Base-by-base conservation (phyloP, 2,888 invertebrate species). In the Ochropleura plecta region DNA sequence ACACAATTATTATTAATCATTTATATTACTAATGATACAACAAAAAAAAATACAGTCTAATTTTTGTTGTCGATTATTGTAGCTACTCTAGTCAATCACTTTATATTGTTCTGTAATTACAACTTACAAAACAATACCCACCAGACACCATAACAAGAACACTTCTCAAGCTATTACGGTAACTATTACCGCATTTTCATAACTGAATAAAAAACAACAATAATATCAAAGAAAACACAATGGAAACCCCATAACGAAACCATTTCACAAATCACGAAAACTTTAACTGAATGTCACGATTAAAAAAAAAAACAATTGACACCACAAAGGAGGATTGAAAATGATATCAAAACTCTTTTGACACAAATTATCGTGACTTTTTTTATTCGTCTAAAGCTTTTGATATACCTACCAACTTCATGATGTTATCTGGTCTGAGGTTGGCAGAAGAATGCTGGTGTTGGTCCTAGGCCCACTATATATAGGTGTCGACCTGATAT, bases 381-480 rank as follows among this genome's bases (percentile, higher is more conserved):
- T 78, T 46, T 0, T 14, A 66, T 40, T 69, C 30, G 18, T 70
- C 40, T 51, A 73, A 72, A 66, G 73, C 65, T 48, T 75, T 75
- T 49, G 14, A 62, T 51, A 70, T 70, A 94, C 95, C 90, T 93
- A 96, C 96, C 96, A 93, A 91, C 94, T 95, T 92, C 96, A 96
- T 96, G 94, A 90, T 95, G 94, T 81, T 91, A 88, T 85, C 90
- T 87, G 87, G 86, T 88, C 90, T 86, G 90, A 84, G 88, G 90
- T 90, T 90, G 89, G 88, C 90, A 86, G 86, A 88, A 88, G 94
- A 95, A 94, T 96, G 95, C 89, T 91, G 90, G 85, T 88, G 81
- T 85, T 74, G 72, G 82, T 83, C 79, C 85, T 86, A 76, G 73
- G 86, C 79, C 83, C 86, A 81, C 90, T 91, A 94, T 96, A 92